Conservation (phyloP, 2,888 invertebrate genomes). For the Lomographa bimaculata region DNA sequence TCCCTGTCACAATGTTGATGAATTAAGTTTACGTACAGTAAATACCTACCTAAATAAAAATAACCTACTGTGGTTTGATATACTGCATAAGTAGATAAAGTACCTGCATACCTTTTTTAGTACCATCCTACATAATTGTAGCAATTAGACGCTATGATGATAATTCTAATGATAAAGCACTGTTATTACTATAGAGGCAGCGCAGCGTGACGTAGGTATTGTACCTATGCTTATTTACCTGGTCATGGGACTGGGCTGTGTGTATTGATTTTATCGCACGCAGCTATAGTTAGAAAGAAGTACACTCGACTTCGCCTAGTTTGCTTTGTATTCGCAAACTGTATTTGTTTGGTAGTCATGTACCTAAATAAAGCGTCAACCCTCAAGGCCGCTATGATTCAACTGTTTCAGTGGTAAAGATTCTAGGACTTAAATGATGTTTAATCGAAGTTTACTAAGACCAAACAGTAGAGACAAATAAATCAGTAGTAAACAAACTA, state of each 20-base stretch:
- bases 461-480: not conserved
- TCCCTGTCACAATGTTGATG: slow-evolving; percentile 20
- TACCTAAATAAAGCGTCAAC: slow-evolving; percentile 8
- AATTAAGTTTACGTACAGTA: slow-evolving; percentile 17
- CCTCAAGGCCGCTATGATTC: slow-evolving; percentile 33
- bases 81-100: no score
- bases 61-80: no score
- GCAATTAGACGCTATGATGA: slow-evolving; percentile 6
- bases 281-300: slow-evolving; percentile 32
- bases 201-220: no score
- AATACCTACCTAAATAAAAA: no score
- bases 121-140: slow-evolving; percentile 15
- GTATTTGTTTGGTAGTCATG: slow-evolving; percentile 18
- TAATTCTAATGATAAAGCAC: slow-evolving; percentile 13
- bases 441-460: slow-evolving; percentile 5
- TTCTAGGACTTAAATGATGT: not conserved
- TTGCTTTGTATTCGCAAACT: slow-evolving; percentile 8
- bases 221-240: no score
- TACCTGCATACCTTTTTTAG: no score
- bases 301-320: slow-evolving; percentile 16
- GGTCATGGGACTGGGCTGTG: not conserved
- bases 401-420: slow-evolving; percentile 1
- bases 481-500: no score
- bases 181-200: no score
- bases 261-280: slow-evolving; percentile 25